Percentiles rank a stretch among this genome's conserved stretches.
These are phyloP conservation scores for Phaonia tiefii DNA, from an alignment of 2,888 invertebrate genomes.

Conservation along the genomic window DNA sequence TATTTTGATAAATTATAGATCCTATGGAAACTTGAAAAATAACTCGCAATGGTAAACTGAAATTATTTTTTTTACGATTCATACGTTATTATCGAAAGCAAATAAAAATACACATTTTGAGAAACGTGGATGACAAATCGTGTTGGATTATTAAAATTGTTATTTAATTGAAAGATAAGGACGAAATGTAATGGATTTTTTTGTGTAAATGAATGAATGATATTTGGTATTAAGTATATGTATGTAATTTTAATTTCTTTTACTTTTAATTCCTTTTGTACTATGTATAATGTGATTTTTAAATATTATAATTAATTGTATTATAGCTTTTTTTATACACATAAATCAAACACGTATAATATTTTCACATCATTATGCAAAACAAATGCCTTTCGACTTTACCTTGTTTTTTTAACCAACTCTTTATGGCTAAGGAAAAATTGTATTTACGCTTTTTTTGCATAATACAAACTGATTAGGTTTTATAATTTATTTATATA, in stretches of 20 bases:
- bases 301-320: conserved; percentile 58
- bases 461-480: neutral
- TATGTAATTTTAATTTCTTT: conserved; percentile 52
- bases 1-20: conserved; percentile 23
- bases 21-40: conserved; percentile 48
- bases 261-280: conserved; percentile 20
- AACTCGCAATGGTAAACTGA: conserved; percentile 50
- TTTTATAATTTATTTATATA: conserved; percentile 32
- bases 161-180: conserved; percentile 7
- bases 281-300: conserved; percentile 66
- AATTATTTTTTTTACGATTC: conserved; percentile 14
- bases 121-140: neutral
- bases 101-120: neutral
- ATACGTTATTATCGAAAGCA: conserved; percentile 31
- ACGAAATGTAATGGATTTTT: conserved; percentile 55
- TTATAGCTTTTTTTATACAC: conserved; percentile 55
- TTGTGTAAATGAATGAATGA: no score
- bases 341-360: conserved; percentile 19
- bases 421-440: neutral
- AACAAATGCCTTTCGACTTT: no score
- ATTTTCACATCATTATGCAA: neutral
- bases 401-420: no score
- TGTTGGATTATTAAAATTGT: no score
- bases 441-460: conserved; percentile 10
- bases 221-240: conserved; percentile 8